Evolutionary conservation across 2,113 vertebrate genomes (phyloP).

Genomic region (Meleagris gallopavo): DNA sequence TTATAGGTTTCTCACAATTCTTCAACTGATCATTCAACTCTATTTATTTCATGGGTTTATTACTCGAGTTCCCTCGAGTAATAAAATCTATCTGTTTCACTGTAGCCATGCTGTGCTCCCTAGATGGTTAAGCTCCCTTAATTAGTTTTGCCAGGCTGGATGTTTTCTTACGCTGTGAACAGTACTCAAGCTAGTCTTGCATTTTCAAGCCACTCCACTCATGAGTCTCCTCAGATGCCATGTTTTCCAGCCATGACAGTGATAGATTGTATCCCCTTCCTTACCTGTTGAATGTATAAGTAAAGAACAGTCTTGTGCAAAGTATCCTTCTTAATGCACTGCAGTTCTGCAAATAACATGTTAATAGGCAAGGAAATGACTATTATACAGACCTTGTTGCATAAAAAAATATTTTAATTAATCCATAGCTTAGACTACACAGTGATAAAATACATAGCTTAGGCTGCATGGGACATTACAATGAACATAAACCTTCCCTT

Average conservation of each 20-base stretch:
- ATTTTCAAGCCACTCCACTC: not conserved
- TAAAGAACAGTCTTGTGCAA: not conserved
- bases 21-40: not conserved
- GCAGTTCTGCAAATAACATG: not conserved
- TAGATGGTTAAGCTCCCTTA: not conserved
- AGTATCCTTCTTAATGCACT: not conserved
- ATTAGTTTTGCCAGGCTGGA: not conserved
- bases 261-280: not conserved
- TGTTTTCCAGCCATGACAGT: not conserved
- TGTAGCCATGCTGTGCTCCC: not conserved
- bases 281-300: not conserved
- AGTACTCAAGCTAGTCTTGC: not conserved
- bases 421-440: not conserved
- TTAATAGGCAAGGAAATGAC: not conserved
- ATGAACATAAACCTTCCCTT: conserved; percentile 18
- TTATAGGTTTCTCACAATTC: not conserved
- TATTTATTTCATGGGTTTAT: not conserved
- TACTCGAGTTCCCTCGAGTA: not conserved
- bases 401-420: conserved; percentile 76
- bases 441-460: conserved; percentile 26
- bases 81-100: not conserved
- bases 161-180: not conserved
- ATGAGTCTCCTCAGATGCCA: not conserved
- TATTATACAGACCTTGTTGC: conserved; percentile 17
- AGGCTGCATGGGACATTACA: conserved; percentile 20